Evolutionary conservation across 2,797 vertebrate genomes (phyloP).

Genomic region (Limnodromus scolopaceus): DNA sequence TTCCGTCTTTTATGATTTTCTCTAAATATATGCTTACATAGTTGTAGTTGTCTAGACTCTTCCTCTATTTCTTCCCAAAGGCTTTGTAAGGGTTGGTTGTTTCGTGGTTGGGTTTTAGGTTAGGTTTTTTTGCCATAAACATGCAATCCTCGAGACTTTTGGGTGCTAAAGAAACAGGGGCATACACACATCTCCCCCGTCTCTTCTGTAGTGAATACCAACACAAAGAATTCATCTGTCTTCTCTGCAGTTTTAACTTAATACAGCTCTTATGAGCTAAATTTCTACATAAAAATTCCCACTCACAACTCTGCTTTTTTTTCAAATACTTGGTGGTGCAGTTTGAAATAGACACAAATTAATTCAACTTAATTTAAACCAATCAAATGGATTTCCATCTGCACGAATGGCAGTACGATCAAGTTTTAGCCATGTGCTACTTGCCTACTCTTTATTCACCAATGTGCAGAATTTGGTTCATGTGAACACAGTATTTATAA

Average conservation of each 20-base stretch:
- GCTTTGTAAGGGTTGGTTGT: not conserved
- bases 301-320: not conserved
- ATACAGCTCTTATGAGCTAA: not conserved
- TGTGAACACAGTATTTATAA: not conserved
- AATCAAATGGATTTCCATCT: not conserved
- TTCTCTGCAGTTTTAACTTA: not conserved
- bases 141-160: not conserved
- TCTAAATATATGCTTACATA: not conserved
- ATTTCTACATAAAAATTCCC: not conserved
- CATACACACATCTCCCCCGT: not conserved
- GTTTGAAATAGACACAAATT: not conserved
- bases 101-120: not conserved
- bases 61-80: not conserved
- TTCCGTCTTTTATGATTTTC: not conserved
- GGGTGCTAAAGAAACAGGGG: not conserved
- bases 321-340: not conserved
- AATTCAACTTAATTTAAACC: not conserved
- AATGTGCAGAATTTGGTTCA: not conserved
- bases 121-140: not conserved
- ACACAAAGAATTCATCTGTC: not conserved
- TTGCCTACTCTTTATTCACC: not conserved
- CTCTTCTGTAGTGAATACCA: not conserved
- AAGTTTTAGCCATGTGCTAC: not conserved
- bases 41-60: not conserved
- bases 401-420: not conserved